Evolutionary conservation across 2,797 vertebrate genomes (phyloP), one percentile per base, ranked within the genome.

Genomic region (Bovichtus variegatus): DNA sequence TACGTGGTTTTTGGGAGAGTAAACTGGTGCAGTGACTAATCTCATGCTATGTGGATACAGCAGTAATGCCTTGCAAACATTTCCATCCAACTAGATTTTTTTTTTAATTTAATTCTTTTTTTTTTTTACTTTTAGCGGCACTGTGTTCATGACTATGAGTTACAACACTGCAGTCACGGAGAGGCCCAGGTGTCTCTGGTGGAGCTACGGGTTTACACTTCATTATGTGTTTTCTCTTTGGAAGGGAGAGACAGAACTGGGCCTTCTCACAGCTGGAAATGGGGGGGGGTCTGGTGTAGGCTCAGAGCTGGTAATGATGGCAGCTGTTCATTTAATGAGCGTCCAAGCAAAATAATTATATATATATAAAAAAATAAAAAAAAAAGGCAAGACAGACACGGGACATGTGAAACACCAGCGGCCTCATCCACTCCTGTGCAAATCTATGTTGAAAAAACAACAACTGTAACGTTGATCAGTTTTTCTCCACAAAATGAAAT

Each of bases 31-130:
- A 62, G 89, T 83, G 69, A 88, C 85, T 92, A 89, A 96, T 97
- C 96, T 96, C 95, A 87, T 96, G 91, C 91, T 83, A 81, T 86
- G 88, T 88, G 90, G 87, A 88, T 91, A 92, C 90, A 92, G 89
- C 92, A 92, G 87, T 91, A 86, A 85, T 84, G 76, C 82, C 84
- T 88, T 51, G 73, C 82, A 79, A 83, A 86, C 81, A 82, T 80
- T 79, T 82, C 54, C 82, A 76, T 74, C 80, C 76, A 57, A 83
- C 71, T 76, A 74, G 49, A 74, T 62, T 81, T 70, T 49, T 73
- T 73, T 36, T 36, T 13, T n/a, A n/a, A n/a, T n/a, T n/a, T n/a
- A n/a, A n/a, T n/a, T n/a, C n/a, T n/a, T n/a, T 43, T 2, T 4
- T 29, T 40, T 12, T 38, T 47, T 31, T 1, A 13, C 34, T 65